phyloP scores from a whole-genome alignment of 1,140 invertebrate species.

The Vanessa tameamea region DNA sequence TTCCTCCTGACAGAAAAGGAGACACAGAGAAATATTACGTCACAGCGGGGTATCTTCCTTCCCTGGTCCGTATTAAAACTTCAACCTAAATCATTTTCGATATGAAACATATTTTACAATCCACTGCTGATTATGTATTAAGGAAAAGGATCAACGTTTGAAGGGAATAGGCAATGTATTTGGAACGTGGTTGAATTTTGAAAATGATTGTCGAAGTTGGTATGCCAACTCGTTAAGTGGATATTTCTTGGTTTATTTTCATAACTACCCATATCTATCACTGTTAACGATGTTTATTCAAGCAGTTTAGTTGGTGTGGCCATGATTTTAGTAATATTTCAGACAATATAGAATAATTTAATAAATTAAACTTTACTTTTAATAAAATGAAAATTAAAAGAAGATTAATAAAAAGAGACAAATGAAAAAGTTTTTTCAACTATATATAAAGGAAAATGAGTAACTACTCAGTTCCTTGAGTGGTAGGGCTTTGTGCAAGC shows the following conservation, averaged over 20 bases:
- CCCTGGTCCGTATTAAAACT: conserved; percentile 38
- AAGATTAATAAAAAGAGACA: no score
- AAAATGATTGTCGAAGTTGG: conserved; percentile 29
- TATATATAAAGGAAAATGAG: no score
- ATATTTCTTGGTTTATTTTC: conserved; percentile 76
- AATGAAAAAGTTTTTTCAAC: no score
- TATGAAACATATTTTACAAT: conserved; percentile 15
- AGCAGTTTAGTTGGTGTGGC: conserved; percentile 58
- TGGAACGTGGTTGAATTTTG: not conserved
- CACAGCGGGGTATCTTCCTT: conserved; percentile 71
- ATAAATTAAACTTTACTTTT: not conserved
- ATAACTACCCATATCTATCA: conserved; percentile 79
- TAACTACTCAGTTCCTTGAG: no score
- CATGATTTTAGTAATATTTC: conserved; percentile 40
- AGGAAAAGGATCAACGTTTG: not conserved
- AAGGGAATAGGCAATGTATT: conserved; percentile 42
- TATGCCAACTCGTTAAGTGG: conserved; percentile 67
- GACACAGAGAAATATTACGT: conserved; percentile 75
- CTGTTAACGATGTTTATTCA: conserved; percentile 81
- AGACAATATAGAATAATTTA: conserved; percentile 6
- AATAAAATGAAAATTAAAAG: not conserved
- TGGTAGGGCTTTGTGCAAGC: no score
- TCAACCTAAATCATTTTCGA: conserved; percentile 7
- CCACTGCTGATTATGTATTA: conserved; percentile 46
- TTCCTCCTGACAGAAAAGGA: conserved; percentile 67